These are phyloP conservation scores for Isurus oxyrinchus DNA, from an alignment of 2,113 vertebrate genomes.

Conservation along the genomic window DNA sequence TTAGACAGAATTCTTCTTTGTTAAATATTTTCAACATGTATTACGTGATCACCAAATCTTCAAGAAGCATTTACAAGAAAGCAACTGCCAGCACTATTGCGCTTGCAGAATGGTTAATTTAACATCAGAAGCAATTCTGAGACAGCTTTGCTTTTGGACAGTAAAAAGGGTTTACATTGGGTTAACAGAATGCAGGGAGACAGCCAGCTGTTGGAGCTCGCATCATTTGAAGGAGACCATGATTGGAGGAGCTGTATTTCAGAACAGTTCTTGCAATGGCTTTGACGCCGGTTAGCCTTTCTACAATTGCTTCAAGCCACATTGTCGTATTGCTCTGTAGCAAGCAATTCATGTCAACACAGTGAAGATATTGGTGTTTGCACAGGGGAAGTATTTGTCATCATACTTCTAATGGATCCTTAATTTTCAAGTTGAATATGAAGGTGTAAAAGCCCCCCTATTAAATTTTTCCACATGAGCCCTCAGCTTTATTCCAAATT, in stretches of 20 bases:
- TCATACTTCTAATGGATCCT: background rate
- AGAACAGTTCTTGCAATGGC: conserved; percentile 35
- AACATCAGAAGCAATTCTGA: conserved; percentile 37
- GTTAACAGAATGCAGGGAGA: conserved; percentile 44
- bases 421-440: conserved; percentile 11
- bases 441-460: background rate
- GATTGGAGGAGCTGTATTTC: conserved; percentile 32
- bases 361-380: conserved; percentile 51
- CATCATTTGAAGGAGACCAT: conserved; percentile 34
- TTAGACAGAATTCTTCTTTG: background rate
- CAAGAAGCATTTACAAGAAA: background rate
- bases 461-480: background rate
- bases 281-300: conserved; percentile 37
- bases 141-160: conserved; percentile 31
- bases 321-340: conserved; percentile 47
- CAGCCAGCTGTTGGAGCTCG: conserved; percentile 40
- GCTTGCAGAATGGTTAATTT: conserved; percentile 28
- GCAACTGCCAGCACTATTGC: background rate
- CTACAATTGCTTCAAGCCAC: conserved; percentile 39
- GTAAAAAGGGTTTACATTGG: conserved; percentile 36
- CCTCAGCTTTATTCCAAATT: background rate
- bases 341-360: conserved; percentile 47
- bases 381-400: conserved; percentile 46
- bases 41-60: background rate
- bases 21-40: conserved; percentile 2